Evolutionary conservation across 2,113 vertebrate species (phyloP), one percentile per base, ranked within the genome.

Genomic region (Percina caprodes): DNA sequence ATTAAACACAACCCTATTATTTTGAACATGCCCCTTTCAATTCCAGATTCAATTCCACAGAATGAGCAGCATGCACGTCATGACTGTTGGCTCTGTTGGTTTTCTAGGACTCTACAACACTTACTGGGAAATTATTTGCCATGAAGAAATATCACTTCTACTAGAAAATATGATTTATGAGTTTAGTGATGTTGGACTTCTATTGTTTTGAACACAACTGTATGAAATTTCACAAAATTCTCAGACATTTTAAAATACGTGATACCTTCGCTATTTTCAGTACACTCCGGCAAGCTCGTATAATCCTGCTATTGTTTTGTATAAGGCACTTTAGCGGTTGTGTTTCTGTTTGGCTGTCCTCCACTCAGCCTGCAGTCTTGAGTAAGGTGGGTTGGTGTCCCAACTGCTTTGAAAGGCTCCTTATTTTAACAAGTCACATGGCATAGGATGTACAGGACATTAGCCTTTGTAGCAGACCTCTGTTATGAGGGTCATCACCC

Each of bases 401-500:
- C 26, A 49, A 6, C 52, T 49, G 42, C 56, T 60, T 48, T 21
- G 9, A 69, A 45, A 73, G 49, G 24, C n/a, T 69, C 14, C 54
- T 65, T 13, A 70, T 79, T 76, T 73, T 52, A 63, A 49, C 42
- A 33, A 7, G 45, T 42, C 23, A 46, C 14, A 4, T 45, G 63
- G 56, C 26, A 35, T 49, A 65, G 9, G 21, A 26, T 30, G 19
- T 73, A 59, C 62, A 39, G 39, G 39, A 39, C 39, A 26, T 54
- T 15, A 26, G 63, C 48, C 14, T 61, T n/a, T 51, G 24, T 30
- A 45, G 59, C 46, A 42, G 55, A 59, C 66, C 49, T 72, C 19
- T 54, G 76, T 54, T 49, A 5, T 39, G 56, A 76, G 42, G 63
- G 63, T 80, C 82, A 82, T 58, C 18, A 23, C 58, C 9, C 39